Conservation (phyloP, 2,888 invertebrate species). For the Nesidiocoris tenuis region DNA sequence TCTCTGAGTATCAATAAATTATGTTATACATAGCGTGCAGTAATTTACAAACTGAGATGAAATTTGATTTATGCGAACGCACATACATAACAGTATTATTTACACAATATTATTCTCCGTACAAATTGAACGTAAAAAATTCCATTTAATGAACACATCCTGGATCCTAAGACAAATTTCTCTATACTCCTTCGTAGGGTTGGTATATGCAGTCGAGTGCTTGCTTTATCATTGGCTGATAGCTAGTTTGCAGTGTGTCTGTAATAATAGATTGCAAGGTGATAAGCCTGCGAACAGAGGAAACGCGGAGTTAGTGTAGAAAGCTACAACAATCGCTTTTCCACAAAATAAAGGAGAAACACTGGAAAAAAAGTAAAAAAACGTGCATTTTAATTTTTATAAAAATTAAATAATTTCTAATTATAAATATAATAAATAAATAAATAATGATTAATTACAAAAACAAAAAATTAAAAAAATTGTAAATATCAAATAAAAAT, state of each 20-base stretch:
- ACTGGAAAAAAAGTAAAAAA: no score
- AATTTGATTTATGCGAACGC: constrained; percentile 44
- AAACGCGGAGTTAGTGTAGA: no score
- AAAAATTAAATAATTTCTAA: no score
- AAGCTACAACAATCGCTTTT: no score
- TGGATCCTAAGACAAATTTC: constrained; percentile 29
- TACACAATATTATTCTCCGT: constrained; percentile 26
- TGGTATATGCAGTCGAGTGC: constrained; percentile 50
- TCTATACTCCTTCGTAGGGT: constrained; percentile 44
- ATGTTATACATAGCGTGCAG: constrained; percentile 24
- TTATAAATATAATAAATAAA: no score
- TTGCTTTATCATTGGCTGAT: constrained; percentile 48
- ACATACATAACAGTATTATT: constrained; percentile 48
- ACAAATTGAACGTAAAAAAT: not conserved
- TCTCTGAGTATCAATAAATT: constrained; percentile 38
- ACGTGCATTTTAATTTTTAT: not conserved
- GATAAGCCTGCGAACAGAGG: constrained; percentile 44
- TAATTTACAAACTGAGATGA: constrained; percentile 34
- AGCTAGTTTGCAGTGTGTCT: constrained; percentile 44
- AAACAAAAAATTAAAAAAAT: no score
- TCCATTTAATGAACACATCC: constrained; percentile 31
- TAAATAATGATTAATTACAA: no score
- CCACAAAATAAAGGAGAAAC: no score
- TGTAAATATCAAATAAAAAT: no score
- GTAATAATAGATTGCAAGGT: constrained; percentile 43